Evolutionary conservation across 2,113 vertebrate species (phyloP).

Genomic region (Ophthalmolycus amberensis): DNA sequence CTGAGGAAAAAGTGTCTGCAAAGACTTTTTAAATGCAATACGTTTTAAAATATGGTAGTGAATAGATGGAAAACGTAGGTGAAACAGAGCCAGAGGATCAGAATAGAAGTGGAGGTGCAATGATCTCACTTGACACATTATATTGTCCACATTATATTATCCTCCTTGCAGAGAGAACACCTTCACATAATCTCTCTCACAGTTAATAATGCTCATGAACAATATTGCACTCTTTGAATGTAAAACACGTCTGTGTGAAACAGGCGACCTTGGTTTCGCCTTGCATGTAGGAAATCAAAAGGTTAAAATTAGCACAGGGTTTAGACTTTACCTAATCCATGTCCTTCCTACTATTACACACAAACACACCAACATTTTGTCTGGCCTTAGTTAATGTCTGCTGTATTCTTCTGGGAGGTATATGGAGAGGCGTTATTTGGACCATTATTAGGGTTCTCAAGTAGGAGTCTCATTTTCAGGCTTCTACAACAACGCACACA

Average conservation of each 20-base stretch:
- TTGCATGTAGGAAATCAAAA: slow-evolving; percentile 64
- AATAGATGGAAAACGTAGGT: neutral
- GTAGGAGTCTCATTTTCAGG: neutral
- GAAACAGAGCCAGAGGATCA: neutral
- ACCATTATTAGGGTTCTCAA: neutral
- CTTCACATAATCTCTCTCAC: neutral
- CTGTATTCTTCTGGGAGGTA: neutral
- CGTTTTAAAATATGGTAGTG: neutral
- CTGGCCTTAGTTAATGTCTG: slow-evolving; percentile 13
- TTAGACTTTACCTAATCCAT: slow-evolving; percentile 79
- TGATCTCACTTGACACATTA: neutral
- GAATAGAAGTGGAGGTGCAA: neutral
- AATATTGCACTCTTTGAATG: neutral
- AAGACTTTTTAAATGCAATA: neutral
- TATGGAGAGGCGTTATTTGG: neutral
- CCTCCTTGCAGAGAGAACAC: neutral
- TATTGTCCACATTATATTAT: too few relatives aligned
- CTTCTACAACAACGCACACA: neutral
- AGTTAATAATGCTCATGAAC: neutral
- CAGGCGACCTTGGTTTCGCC: slow-evolving; percentile 31
- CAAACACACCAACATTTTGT: slow-evolving; percentile 11
- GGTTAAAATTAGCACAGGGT: slow-evolving; percentile 80
- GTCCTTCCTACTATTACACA: slow-evolving; percentile 52
- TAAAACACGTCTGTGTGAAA: neutral
- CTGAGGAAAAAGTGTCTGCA: neutral